Base-by-base conservation (phyloP, 92 coral and sea anemone genomes). In the Palythoa caribaeorum region DNA sequence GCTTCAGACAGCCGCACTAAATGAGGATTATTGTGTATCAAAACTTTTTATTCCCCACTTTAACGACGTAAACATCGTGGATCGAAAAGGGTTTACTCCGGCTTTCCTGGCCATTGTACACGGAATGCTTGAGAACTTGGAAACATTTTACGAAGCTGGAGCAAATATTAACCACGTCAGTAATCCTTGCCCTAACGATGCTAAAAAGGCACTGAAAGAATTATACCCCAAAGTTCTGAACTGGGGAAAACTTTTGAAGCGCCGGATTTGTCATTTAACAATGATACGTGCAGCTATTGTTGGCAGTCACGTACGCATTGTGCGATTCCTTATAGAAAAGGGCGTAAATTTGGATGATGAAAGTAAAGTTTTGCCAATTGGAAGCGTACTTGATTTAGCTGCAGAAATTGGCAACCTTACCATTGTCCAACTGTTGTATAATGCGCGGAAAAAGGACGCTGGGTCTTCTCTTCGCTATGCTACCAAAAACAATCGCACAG, bases 221-320 rank as follows among this genome's bases (percentile, higher is more conserved):
- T 76, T 54, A 2, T 55, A 77, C 2, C 83, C 53, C 20, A n/a
- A 79, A 38, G 40, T 69, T 55, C 2, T 19, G 13, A 72, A 91
- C 38, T 85, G 77, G 28, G 60, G 85, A 2, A 77, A 15, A 9
- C 88, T 73, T n/a, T 88, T 90, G 40, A 88, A 71, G 66, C 50
- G 83, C 39, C 73, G 47, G 71, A 19, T n/a, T 0, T 91, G 93
- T 60, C 48, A 11, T 6, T 91, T 52, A 47, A 80, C 93, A 1
- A 44, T 91, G 54, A 70, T 91, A 20, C 93, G 88, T 14, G 85
- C 86, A 28, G 91, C 91, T 44, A 16, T 90, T 54, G 68, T 83
- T 76, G 38, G 71, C 63, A 90, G 91, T 2, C 85, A 91, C 10
- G 38, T 83, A 17, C 57, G 81, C 1, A 71, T 87, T 17, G 89